phyloP scores from a whole-genome alignment of 2,797 vertebrate genomes.

The Argya squamiceps region DNA sequence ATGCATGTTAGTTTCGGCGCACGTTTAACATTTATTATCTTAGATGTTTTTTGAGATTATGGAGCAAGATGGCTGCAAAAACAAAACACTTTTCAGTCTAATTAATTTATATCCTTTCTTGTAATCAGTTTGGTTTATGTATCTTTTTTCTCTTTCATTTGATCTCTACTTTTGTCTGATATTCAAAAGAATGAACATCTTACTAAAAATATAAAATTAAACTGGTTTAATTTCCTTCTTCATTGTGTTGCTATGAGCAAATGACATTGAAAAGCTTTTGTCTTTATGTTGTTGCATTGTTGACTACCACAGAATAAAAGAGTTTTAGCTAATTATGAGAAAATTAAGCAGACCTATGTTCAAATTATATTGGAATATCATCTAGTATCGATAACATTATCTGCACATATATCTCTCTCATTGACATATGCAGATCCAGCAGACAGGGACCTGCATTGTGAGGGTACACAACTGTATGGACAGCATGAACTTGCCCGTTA shows the following conservation, averaged over 20 bases:
- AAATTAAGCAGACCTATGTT: not conserved
- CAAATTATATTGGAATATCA: not conserved
- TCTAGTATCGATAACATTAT: not conserved
- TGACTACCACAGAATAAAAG: not conserved
- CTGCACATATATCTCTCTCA: not conserved
- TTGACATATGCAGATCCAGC: not conserved
- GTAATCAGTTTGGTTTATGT: conserved; percentile 12
- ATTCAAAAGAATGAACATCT: not conserved
- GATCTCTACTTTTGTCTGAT: not conserved
- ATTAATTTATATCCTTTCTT: conserved; percentile 22
- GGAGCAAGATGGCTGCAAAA: not conserved
- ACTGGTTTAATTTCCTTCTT: not conserved
- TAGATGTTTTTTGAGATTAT: conserved; percentile 34
- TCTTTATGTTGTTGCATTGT: not conserved
- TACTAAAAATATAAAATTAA: not conserved
- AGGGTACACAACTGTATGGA: not conserved
- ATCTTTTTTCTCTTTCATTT: not conserved
- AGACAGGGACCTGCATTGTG: not conserved
- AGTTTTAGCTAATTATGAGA: not conserved
- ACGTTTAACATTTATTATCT: conserved; percentile 26
- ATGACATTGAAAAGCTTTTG: not conserved
- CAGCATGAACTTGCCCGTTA: not conserved
- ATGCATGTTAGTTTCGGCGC: not conserved
- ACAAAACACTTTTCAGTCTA: not conserved
- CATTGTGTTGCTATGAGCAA: not conserved